phyloP scores from a whole-genome alignment of 2,797 vertebrate genomes.

The Alcedo atthis region DNA sequence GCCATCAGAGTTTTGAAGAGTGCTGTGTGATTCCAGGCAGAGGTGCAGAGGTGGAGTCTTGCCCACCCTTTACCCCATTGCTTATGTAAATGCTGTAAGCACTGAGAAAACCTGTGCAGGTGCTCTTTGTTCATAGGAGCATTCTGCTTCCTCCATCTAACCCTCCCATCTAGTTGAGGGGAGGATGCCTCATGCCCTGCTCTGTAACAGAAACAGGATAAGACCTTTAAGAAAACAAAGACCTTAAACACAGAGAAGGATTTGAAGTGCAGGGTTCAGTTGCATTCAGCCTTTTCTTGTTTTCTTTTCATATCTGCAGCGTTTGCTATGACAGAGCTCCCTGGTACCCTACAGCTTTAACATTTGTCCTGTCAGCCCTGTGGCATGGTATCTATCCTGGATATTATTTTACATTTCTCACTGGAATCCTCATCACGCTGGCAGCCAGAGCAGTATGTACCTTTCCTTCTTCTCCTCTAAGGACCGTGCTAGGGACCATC shows the following conservation, averaged over 20 bases:
- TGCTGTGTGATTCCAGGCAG: not conserved
- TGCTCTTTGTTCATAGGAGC: not conserved
- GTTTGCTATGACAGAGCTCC: conserved; percentile 93
- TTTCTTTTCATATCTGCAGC: conserved; percentile 73
- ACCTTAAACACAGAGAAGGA: not conserved
- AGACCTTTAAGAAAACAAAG: not conserved
- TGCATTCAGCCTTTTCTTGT: not conserved
- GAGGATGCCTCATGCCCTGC: not conserved
- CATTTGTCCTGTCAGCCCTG: conserved; percentile 93
- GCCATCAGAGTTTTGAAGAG: not conserved
- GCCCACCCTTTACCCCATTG: not conserved
- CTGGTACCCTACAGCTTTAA: conserved; percentile 84
- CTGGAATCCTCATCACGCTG: conserved; percentile 91
- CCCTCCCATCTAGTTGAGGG: not conserved
- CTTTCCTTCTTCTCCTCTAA: conserved; percentile 38
- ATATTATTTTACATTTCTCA: conserved; percentile 97
- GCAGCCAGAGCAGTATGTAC: conserved; percentile 88
- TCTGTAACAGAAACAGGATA: not conserved
- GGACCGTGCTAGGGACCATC: not conserved
- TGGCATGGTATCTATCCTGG: conserved; percentile 98
- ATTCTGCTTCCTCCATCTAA: not conserved
- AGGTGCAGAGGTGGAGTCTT: not conserved
- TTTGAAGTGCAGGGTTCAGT: not conserved
- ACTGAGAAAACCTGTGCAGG: not conserved
- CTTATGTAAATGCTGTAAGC: not conserved